Evolutionary conservation across 2,797 vertebrate genomes (phyloP).

Genomic region (Peromyscus eremicus): DNA sequence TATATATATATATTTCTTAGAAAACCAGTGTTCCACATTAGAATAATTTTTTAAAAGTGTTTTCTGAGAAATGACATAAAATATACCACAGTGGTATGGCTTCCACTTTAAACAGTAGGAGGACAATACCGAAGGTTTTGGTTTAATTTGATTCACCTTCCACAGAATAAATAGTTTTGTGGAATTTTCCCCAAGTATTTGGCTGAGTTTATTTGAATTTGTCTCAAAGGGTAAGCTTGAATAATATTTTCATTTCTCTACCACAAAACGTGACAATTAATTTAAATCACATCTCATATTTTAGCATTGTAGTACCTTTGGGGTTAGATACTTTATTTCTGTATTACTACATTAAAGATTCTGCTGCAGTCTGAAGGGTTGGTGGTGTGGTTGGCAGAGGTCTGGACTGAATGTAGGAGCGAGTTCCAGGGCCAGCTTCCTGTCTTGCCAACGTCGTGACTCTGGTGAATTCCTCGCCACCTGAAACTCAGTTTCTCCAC

Average conservation of each 20-base stretch:
- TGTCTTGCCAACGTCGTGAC: neutral
- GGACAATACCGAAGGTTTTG: slow-evolving; percentile 72
- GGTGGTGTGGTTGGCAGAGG: slow-evolving; percentile 35
- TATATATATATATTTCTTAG: slow-evolving; percentile 61
- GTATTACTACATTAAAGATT: slow-evolving; percentile 63
- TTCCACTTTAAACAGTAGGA: slow-evolving; percentile 70
- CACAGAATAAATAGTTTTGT: slow-evolving; percentile 65
- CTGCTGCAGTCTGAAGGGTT: slow-evolving; percentile 21
- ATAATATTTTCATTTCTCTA: slow-evolving; percentile 84
- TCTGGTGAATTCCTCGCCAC: neutral
- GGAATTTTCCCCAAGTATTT: slow-evolving; percentile 75
- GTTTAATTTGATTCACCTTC: slow-evolving; percentile 76
- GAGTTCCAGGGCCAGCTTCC: neutral
- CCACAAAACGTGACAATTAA: slow-evolving; percentile 85
- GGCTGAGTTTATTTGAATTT: slow-evolving; percentile 79
- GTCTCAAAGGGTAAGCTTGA: slow-evolving; percentile 81
- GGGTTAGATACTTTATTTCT: slow-evolving; percentile 75
- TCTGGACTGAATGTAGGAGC: neutral
- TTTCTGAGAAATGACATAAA: slow-evolving; percentile 62
- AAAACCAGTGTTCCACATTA: slow-evolving; percentile 33
- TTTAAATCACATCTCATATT: slow-evolving; percentile 84
- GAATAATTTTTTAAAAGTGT: slow-evolving; percentile 39
- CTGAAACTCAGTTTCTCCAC: slow-evolving; percentile 19
- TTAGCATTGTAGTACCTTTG: slow-evolving; percentile 78
- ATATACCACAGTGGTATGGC: neutral